phyloP scores from a whole-genome alignment of 2,113 vertebrate species.

The Psittacula cyanocephala region DNA sequence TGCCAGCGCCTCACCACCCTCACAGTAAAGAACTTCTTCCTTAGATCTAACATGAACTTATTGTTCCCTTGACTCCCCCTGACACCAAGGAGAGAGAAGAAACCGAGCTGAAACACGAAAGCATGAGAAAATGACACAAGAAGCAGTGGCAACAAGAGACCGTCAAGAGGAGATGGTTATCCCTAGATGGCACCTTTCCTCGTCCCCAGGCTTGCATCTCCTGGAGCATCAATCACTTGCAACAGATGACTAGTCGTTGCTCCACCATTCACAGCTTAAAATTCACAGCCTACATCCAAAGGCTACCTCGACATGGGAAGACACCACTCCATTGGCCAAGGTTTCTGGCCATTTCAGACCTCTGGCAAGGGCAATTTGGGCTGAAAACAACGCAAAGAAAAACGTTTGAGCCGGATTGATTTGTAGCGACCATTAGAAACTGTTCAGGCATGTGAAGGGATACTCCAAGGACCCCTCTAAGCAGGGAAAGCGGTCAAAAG shows the following conservation, averaged over 20 bases:
- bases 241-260: not conserved
- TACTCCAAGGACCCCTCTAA: conserved; percentile 21
- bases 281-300: not conserved
- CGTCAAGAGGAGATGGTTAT: not conserved
- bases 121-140: not conserved
- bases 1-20: not conserved
- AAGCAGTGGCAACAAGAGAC: not conserved
- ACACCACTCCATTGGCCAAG: not conserved
- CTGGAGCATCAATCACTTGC: not conserved
- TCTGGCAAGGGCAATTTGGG: not conserved
- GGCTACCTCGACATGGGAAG: not conserved
- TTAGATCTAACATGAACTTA: not conserved
- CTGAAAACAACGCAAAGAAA: not conserved
- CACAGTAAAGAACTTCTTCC: not conserved
- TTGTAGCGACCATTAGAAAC: conserved; percentile 38
- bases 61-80: not conserved
- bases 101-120: not conserved
- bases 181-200: not conserved
- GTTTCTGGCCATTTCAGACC: not conserved
- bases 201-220: not conserved
- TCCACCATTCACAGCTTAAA: not conserved
- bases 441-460: not conserved
- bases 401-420: conserved; percentile 34
- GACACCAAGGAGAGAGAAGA: not conserved
- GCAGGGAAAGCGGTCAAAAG: not conserved